phyloP scores from a whole-genome alignment of 2,797 vertebrate species.

The Ctenopoma multispine region DNA sequence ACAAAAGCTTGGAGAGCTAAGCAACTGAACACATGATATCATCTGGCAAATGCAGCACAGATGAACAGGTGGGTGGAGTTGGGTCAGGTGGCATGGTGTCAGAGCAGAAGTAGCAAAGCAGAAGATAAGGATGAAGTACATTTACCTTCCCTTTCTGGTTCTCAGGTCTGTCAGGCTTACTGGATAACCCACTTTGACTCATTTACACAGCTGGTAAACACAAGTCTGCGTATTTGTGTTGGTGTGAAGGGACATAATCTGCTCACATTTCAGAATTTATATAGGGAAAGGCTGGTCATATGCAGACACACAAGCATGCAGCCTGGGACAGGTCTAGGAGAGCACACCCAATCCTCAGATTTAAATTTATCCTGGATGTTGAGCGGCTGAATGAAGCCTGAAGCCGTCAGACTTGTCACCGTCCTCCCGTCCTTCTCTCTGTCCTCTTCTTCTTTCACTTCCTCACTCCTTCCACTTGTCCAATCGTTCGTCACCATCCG shows the following conservation, averaged over 20 bases:
- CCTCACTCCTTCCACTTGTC: constrained; percentile 43
- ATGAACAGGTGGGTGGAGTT: no score
- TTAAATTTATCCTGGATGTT: constrained; percentile 69
- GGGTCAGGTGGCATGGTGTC: no score
- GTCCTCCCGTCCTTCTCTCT: constrained; percentile 36
- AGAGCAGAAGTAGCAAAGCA: no score
- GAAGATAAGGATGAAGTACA: no score
- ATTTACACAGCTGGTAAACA: background rate
- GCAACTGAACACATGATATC: no score
- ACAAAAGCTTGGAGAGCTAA: no score
- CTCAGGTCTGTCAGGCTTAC: background rate
- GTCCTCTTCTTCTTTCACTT: constrained; percentile 37
- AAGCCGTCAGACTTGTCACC: constrained; percentile 71
- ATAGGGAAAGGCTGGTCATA: background rate
- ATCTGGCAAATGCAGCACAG: no score
- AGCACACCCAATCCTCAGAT: constrained; percentile 54
- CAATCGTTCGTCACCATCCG: constrained; percentile 48
- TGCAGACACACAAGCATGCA: constrained; percentile 29
- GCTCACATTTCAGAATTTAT: constrained; percentile 1
- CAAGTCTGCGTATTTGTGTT: background rate
- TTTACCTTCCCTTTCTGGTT: no score
- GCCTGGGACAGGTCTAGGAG: constrained; percentile 32
- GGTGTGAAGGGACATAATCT: constrained; percentile 1
- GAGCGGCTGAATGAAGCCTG: constrained; percentile 46
- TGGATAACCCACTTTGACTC: background rate